Conservation (phyloP, 2,113 vertebrate genomes). For the Myanophis thanlyinensis region DNA sequence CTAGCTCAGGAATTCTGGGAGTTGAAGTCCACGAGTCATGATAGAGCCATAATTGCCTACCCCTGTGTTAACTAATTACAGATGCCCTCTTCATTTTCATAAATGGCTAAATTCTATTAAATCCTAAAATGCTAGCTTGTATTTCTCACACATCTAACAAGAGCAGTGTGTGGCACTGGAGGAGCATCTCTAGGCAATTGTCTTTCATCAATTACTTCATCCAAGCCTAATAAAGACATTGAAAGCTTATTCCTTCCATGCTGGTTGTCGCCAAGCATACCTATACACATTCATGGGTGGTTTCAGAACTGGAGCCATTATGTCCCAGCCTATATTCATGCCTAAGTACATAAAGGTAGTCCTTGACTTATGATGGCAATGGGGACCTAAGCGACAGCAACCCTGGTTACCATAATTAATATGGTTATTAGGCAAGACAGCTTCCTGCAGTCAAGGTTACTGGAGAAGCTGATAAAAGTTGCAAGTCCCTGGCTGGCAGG, state of each 20-base stretch:
- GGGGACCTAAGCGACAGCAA: background rate
- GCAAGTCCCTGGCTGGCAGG: background rate
- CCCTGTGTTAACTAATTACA: background rate
- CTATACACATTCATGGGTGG: background rate
- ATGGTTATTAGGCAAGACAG: background rate
- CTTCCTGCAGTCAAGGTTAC: background rate
- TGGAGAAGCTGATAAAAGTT: background rate
- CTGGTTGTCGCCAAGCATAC: constrained; percentile 24
- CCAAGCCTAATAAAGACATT: constrained; percentile 41
- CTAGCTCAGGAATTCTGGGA: too few species aligned
- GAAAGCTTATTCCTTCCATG: constrained; percentile 50
- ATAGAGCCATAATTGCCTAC: too few species aligned
- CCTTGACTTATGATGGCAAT: background rate
- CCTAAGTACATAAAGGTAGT: constrained; percentile 3
- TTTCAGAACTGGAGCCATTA: background rate
- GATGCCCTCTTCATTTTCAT: constrained; percentile 10
- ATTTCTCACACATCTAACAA: constrained; percentile 37
- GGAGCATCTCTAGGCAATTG: constrained; percentile 34
- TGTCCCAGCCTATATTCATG: constrained; percentile 33
- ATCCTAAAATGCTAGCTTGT: background rate
- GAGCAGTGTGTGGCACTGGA: constrained; percentile 31
- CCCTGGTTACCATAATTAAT: background rate
- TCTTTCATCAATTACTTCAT: constrained; percentile 39
- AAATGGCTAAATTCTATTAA: constrained; percentile 1
- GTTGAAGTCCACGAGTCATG: too few species aligned